Base-by-base conservation (phyloP, 2,113 vertebrate genomes). In the Motacilla alba region DNA sequence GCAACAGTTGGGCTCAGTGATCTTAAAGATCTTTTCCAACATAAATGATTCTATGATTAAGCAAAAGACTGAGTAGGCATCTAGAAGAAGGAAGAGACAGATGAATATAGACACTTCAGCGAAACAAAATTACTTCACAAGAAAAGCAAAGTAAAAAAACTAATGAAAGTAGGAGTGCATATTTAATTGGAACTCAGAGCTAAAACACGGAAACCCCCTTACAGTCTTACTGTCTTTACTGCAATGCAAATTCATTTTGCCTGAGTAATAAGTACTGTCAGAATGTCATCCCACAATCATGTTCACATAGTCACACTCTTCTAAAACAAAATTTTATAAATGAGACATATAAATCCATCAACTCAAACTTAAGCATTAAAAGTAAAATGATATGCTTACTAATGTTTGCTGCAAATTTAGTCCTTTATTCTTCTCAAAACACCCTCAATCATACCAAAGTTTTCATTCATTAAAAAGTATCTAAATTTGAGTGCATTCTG, bases 321-420 rank as follows among this genome's bases (percentile, higher is more conserved):
- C 37, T 83, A 67, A 89, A 90, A 80, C 39, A 62, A 73, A 80
- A 63, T 27, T n/a, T 69, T 72, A 69, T 44, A 90, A 96, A 64
- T 58, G 12, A 87, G 43, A 91, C 12, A 16, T 43, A 52, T 55
- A 75, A 80, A 46, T 81, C 12, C n/a, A 67, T 69, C n/a, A 63
- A 87, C 20, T 90, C n/a, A 77, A 47, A 60, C n/a, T 67, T 49
- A 63, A 87, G 49, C 79, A 33, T 62, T 50, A n/a, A 43, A 82
- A 50, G 19, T 50, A 81, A 41, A 94, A 66, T 9, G 0, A 73
- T 89, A 78, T 23, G 17, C 15, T 79, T 64, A 70, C 50, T 88
- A 89, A 33, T 23, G 18, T 84, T 85, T 83, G 37, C 27, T 77
- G 41, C 9, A 73, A 89, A 89, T 87, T 47, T 52, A 72, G 19